These are phyloP conservation scores for Drosophila tanythrix DNA, from an alignment of 2,888 invertebrate genomes.

Conservation along the genomic window DNA sequence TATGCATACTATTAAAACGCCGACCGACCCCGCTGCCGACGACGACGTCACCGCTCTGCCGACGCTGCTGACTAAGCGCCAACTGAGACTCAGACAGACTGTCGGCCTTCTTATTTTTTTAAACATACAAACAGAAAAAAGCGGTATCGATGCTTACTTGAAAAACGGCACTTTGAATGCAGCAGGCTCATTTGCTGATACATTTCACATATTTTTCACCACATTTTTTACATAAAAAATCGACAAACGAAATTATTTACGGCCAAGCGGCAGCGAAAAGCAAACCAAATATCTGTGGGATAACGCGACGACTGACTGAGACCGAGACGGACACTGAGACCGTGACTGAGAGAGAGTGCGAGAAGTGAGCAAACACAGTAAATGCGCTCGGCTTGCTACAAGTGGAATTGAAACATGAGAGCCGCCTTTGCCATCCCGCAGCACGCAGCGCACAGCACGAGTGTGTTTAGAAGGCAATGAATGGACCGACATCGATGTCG, in stretches of 20 bases:
- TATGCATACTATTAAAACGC: constrained; percentile 31
- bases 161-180: constrained; percentile 28
- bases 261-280: constrained; percentile 48
- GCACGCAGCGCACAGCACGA: constrained; percentile 13
- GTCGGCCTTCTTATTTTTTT: constrained; percentile 28
- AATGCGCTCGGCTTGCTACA: constrained; percentile 57
- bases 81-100: constrained; percentile 53
- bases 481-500: constrained; percentile 48
- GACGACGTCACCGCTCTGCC: constrained; percentile 47
- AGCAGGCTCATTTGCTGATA: constrained; percentile 22
- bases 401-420: constrained; percentile 71
- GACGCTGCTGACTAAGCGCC: constrained; percentile 56
- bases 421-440: constrained; percentile 5
- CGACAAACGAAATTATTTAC: constrained; percentile 50
- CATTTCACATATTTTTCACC: constrained; percentile 52
- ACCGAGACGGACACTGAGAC: not conserved
- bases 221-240: constrained; percentile 30
- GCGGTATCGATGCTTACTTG: constrained; percentile 36
- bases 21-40: constrained; percentile 10
- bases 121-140: not conserved
- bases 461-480: constrained; percentile 53
- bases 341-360: constrained; percentile 9
- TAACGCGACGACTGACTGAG: constrained; percentile 63
- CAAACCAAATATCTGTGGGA: constrained; percentile 65
- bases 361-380: constrained; percentile 45